These are phyloP conservation scores for Ceratitis capitata DNA, from an alignment of 1,140 invertebrate species.

Conservation along the genomic window DNA sequence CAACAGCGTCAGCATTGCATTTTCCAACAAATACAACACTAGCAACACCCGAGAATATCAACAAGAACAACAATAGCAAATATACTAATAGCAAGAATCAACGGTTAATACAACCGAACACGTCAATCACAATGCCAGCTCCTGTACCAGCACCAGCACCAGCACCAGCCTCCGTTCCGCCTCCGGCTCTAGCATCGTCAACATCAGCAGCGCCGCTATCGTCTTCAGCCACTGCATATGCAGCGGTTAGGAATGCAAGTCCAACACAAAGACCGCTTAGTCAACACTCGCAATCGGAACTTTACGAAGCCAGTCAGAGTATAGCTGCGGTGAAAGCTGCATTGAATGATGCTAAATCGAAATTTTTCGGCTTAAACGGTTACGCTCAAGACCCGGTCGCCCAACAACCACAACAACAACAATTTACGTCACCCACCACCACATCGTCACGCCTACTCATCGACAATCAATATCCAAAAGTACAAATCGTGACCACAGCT, in stretches of 20 bases:
- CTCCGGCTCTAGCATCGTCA: not conserved
- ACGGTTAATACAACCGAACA: not conserved
- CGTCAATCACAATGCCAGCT: slow-evolving; percentile 17
- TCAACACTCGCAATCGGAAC: slow-evolving; percentile 46
- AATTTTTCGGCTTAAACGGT: slow-evolving; percentile 62
- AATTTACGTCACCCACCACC: slow-evolving; percentile 1
- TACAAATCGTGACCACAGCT: slow-evolving; percentile 37
- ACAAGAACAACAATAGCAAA: slow-evolving; percentile 34
- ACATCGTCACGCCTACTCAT: slow-evolving; percentile 11
- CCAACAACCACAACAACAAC: slow-evolving; percentile 26
- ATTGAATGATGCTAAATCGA: slow-evolving; percentile 61
- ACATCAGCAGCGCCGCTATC: not conserved
- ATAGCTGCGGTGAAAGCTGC: slow-evolving; percentile 62
- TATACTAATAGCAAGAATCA: slow-evolving; percentile 37
- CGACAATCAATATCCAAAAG: slow-evolving; percentile 44
- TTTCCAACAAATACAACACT: not conserved
- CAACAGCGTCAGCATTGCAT: slow-evolving; percentile 35
- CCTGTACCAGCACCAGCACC: not conserved
- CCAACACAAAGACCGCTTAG: slow-evolving; percentile 43
- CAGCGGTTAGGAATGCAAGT: slow-evolving; percentile 18
- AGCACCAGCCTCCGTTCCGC: not conserved
- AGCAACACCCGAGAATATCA: slow-evolving; percentile 33
- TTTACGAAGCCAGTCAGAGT: slow-evolving; percentile 53
- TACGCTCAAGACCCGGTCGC: slow-evolving; percentile 47
- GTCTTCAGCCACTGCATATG: not conserved